Evolutionary conservation across 2,888 invertebrate genomes (phyloP).

Genomic region (Tineola bisselliella): DNA sequence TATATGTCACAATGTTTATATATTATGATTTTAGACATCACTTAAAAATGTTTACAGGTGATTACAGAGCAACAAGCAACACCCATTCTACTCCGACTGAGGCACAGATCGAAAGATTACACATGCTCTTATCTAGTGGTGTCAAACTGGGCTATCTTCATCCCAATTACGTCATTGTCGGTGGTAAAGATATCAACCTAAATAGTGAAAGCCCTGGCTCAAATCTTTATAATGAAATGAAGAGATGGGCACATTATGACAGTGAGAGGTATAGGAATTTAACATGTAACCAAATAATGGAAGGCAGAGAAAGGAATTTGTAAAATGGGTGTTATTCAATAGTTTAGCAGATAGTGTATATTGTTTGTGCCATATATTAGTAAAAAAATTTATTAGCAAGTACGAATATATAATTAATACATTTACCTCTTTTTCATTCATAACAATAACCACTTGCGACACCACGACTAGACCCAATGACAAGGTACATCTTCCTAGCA

Average conservation of each 20-base stretch:
- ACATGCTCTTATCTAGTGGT: conserved; percentile 35
- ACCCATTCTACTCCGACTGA: conserved; percentile 17
- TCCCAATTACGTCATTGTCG: conserved; percentile 34
- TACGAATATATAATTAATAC: too few species aligned
- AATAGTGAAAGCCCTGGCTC: conserved; percentile 39
- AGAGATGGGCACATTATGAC: conserved; percentile 31
- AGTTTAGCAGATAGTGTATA: too few species aligned
- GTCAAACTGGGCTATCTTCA: conserved; percentile 33
- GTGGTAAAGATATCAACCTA: conserved; percentile 32
- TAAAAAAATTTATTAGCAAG: too few species aligned
- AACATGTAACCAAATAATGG: conserved; percentile 32
- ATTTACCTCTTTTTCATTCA: too few species aligned
- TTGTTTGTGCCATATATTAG: too few species aligned
- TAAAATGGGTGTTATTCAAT: not conserved
- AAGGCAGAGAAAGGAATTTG: too few species aligned
- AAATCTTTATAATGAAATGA: conserved; percentile 35
- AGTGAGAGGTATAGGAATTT: conserved; percentile 26
- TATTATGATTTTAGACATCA: too few species aligned
- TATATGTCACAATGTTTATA: too few species aligned
- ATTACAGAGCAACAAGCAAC: conserved; percentile 31
- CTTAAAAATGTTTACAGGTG: conserved; percentile 35
- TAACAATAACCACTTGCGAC: too few species aligned
- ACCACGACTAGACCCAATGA: too few species aligned
- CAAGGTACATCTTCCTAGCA: too few species aligned
- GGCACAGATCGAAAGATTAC: conserved; percentile 30